A percentile compares a stretch with the other conserved stretches of the same genome.
phyloP scores from a whole-genome alignment of 2,797 vertebrate genomes.

The Gobionotothen gibberifrons region DNA sequence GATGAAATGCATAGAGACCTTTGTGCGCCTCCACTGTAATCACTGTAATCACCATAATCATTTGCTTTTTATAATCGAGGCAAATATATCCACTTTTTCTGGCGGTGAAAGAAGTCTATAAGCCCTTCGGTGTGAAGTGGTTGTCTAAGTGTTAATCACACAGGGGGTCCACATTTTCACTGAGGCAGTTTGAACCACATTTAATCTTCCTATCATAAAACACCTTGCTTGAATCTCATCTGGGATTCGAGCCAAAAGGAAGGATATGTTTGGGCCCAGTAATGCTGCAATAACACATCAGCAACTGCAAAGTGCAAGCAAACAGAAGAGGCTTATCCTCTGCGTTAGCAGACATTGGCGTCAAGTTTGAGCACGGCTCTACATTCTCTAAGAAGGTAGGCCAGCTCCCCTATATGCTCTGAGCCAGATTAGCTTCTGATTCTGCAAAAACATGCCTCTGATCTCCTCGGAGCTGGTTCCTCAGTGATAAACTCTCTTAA shows the following conservation, averaged over 20 bases:
- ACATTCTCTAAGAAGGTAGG: slow-evolving; percentile 56
- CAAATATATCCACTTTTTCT: slow-evolving; percentile 25
- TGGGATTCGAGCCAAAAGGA: slow-evolving; percentile 55
- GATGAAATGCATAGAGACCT: slow-evolving; percentile 7
- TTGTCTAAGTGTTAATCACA: slow-evolving; percentile 50
- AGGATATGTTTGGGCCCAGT: slow-evolving; percentile 36
- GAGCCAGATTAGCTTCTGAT: slow-evolving; percentile 70
- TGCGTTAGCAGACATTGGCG: slow-evolving; percentile 55
- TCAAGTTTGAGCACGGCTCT: slow-evolving; percentile 42
- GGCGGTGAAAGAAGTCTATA: slow-evolving; percentile 34
- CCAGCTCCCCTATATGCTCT: slow-evolving; percentile 48
- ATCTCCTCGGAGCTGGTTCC: slow-evolving; percentile 61
- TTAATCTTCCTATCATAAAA: slow-evolving; percentile 62
- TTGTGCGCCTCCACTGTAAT: slow-evolving; percentile 34
- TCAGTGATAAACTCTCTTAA: slow-evolving; percentile 61
- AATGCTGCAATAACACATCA: slow-evolving; percentile 53
- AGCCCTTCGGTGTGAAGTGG: slow-evolving; percentile 46
- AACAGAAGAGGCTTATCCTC: slow-evolving; percentile 64
- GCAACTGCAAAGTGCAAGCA: slow-evolving; percentile 60
- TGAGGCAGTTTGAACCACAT: slow-evolving; percentile 38
- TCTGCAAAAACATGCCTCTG: slow-evolving; percentile 54
- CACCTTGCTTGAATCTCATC: slow-evolving; percentile 49
- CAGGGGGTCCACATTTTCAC: slow-evolving; percentile 47
- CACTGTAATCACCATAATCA: slow-evolving; percentile 56
- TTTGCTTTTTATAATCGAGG: slow-evolving; percentile 47